A percentile compares a stretch with the other conserved stretches of the same genome.
Evolutionary conservation across 2,797 vertebrate genomes (phyloP).

Genomic region (Salarias fasciatus): DNA sequence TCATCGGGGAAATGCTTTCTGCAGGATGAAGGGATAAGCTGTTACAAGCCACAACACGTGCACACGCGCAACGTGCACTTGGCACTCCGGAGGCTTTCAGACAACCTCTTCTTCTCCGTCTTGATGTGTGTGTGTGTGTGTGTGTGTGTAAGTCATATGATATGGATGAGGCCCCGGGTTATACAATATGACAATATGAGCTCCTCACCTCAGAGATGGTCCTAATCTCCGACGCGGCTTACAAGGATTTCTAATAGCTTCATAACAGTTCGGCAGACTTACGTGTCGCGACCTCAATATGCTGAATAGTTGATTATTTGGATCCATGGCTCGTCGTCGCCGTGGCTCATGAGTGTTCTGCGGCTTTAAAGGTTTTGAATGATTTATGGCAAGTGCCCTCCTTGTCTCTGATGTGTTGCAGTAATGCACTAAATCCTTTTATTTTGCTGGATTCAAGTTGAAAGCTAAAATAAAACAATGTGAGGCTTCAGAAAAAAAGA

Average conservation of each 20-base stretch:
- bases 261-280: conserved; percentile 21
- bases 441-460: not conserved
- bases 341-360: not conserved
- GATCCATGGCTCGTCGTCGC: not conserved
- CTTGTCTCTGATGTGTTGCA: conserved; percentile 1
- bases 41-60: not conserved
- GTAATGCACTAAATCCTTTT: conserved; percentile 8
- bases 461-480: conserved; percentile 1
- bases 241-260: conserved; percentile 48
- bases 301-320: not conserved
- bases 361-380: conserved; percentile 37
- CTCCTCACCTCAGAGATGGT: conserved; percentile 54
- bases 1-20: conserved; percentile 57
- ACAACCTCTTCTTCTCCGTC: not conserved
- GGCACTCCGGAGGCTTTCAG: conserved; percentile 18
- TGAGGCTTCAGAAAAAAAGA: not conserved
- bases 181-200: conserved; percentile 63
- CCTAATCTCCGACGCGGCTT: conserved; percentile 55
- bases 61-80: no score
- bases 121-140: not conserved
- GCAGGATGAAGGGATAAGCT: conserved; percentile 62
- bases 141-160: conserved; percentile 57
- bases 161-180: conserved; percentile 56
- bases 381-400: conserved; percentile 17
- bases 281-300: conserved; percentile 1